A percentile compares a stretch with the other conserved stretches of the same genome.
These are phyloP conservation scores for Nesogale talazaci DNA, from an alignment of 2,113 vertebrate genomes.

Conservation along the genomic window DNA sequence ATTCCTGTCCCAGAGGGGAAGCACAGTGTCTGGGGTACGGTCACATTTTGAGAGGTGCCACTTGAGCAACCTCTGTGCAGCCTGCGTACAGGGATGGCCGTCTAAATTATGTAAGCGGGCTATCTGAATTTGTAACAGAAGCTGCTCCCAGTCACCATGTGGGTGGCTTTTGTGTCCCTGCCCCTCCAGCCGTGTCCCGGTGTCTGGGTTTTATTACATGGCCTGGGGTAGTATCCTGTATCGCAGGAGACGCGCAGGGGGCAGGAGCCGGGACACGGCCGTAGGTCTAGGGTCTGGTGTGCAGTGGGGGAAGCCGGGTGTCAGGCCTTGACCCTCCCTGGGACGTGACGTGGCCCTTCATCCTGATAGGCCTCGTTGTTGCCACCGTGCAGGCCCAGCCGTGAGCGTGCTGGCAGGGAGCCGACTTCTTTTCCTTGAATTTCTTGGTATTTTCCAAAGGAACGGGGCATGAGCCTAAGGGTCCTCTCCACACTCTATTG, in stretches of 20 bases:
- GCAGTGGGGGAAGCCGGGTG: not conserved
- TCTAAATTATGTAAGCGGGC: constrained; percentile 65
- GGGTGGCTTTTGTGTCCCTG: not conserved
- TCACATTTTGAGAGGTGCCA: not conserved
- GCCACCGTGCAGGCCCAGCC: not conserved
- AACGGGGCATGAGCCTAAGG: not conserved
- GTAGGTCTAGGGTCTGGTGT: not conserved
- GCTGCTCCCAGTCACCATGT: constrained; percentile 34
- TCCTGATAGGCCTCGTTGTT: not conserved
- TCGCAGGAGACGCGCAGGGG: not conserved
- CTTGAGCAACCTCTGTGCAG: constrained; percentile 24
- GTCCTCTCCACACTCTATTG: not conserved
- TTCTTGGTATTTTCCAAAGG: not conserved
- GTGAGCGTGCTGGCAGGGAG: not conserved
- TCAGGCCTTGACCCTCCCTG: not conserved
- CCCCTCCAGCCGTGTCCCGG: not conserved
- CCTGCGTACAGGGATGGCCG: constrained; percentile 22
- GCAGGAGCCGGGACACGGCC: not conserved
- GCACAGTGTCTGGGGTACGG: not conserved
- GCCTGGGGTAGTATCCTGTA: not conserved
- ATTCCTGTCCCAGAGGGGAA: not conserved
- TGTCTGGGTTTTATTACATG: constrained; percentile 39
- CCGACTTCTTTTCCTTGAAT: not conserved
- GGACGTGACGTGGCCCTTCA: not conserved
- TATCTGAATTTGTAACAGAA: constrained; percentile 67